phyloP scores from a whole-genome alignment of 1,140 invertebrate species.

The Drosophila fuyamai region DNA sequence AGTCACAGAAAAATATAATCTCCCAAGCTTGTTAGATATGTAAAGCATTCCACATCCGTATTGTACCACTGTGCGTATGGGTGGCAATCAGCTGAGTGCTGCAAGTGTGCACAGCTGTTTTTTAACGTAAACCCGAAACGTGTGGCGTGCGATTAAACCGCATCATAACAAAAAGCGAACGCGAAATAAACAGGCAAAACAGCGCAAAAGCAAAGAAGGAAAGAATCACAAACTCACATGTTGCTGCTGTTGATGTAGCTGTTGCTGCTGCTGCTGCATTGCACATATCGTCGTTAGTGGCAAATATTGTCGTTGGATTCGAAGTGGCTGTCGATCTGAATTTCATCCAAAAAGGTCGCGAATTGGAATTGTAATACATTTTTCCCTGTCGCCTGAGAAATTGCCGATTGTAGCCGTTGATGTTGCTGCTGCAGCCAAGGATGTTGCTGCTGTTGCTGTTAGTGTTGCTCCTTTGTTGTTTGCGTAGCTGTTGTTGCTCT shows the following conservation, averaged over 20 bases:
- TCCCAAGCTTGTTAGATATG: no score
- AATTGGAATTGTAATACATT: slow-evolving; percentile 68
- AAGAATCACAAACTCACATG: slow-evolving; percentile 68
- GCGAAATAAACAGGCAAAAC: slow-evolving; percentile 26
- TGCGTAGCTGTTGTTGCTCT: slow-evolving; percentile 42
- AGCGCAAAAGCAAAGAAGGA: slow-evolving; percentile 41
- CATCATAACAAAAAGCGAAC: slow-evolving; percentile 26
- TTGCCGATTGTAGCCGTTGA: not conserved
- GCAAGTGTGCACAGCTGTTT: slow-evolving; percentile 56
- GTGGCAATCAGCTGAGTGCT: slow-evolving; percentile 53
- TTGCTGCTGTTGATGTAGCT: slow-evolving; percentile 29
- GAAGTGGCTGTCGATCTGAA: slow-evolving; percentile 7
- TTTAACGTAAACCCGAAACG: slow-evolving; percentile 28
- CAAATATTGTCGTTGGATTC: not conserved
- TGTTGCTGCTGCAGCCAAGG: slow-evolving; percentile 5
- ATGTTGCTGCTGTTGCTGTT: slow-evolving; percentile 10
- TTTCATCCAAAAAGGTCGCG: slow-evolving; percentile 41
- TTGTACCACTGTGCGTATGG: slow-evolving; percentile 42
- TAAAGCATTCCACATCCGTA: not conserved
- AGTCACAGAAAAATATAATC: not conserved
- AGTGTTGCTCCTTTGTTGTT: slow-evolving; percentile 47
- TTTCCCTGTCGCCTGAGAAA: slow-evolving; percentile 29
- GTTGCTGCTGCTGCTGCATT: slow-evolving; percentile 11
- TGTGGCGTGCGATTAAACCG: slow-evolving; percentile 40
- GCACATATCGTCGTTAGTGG: slow-evolving; percentile 22